Conservation (phyloP, 2,113 vertebrate species). For the Gambusia holbrooki region DNA sequence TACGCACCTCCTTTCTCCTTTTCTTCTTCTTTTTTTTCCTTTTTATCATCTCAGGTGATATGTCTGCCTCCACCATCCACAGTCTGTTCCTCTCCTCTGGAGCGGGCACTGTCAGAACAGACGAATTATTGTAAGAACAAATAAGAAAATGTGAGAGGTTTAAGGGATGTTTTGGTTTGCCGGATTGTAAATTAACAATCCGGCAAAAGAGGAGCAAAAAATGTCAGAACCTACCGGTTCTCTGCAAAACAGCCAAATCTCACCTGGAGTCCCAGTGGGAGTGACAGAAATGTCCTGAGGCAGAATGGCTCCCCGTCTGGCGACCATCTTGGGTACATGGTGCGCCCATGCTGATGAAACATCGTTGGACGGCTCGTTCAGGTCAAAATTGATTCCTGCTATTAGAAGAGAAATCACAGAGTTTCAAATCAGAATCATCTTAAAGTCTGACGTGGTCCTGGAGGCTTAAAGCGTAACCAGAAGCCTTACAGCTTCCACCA, state of each 20-base stretch:
- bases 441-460: background rate
- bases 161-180: no score
- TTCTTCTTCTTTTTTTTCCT: conserved; percentile 90
- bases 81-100: conserved; percentile 86
- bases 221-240: background rate
- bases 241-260: conserved; percentile 3
- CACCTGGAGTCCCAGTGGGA: conserved; percentile 91
- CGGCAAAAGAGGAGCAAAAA: background rate
- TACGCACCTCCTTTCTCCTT: conserved; percentile 84
- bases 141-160: no score
- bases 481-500: no score
- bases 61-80: conserved; percentile 91
- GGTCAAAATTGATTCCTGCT: conserved; percentile 94
- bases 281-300: conserved; percentile 96
- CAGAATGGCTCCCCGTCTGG: conserved; percentile 94
- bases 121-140: background rate
- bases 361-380: conserved; percentile 93
- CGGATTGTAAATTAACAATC: background rate
- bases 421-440: background rate
- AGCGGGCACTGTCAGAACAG: conserved; percentile 83
- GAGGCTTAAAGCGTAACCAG: no score
- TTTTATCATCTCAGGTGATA: conserved; percentile 89
- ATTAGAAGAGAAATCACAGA: conserved; percentile 21
- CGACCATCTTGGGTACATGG: conserved; percentile 98
- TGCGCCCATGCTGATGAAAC: conserved; percentile 96